These are phyloP conservation scores for Athene cunicularia DNA, from an alignment of 2,113 vertebrate genomes.

Conservation along the genomic window DNA sequence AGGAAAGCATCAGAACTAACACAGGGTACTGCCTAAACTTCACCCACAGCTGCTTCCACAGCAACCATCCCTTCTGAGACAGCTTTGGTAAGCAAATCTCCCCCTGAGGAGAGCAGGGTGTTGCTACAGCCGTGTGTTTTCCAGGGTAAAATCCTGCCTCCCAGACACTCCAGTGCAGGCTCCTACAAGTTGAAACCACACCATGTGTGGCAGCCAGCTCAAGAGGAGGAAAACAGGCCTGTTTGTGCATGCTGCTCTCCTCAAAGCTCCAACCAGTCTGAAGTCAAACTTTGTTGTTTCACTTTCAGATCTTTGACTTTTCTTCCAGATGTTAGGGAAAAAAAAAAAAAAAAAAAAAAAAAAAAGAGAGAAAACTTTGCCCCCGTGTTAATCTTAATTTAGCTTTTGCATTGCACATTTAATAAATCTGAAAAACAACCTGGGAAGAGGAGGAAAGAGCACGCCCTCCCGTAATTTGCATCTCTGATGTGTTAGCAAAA, in stretches of 20 bases:
- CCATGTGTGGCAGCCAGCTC: rapidly evolving
- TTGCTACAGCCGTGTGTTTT: background rate
- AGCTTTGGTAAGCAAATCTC: background rate
- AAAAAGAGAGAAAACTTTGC: background rate
- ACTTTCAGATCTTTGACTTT: background rate
- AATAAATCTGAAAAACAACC: background rate
- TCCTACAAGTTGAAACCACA: background rate
- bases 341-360: background rate
- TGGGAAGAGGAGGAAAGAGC: background rate
- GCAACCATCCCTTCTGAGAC: background rate
- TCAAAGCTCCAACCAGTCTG: background rate
- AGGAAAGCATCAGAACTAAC: background rate
- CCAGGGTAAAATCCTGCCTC: background rate
- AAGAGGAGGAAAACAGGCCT: background rate
- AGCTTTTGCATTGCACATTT: background rate
- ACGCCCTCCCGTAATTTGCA: background rate
- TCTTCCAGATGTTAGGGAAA: background rate
- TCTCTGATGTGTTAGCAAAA: background rate
- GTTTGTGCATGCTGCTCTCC: background rate
- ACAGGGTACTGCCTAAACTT: background rate
- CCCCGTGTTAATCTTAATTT: background rate
- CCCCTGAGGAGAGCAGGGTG: background rate
- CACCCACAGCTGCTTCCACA: background rate
- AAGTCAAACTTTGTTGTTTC: background rate
- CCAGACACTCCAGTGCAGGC: rapidly evolving